Evolutionary conservation across 1,140 invertebrate species (phyloP), one percentile per base, ranked within the genome.

Genomic region (Coelopa frigida): DNA sequence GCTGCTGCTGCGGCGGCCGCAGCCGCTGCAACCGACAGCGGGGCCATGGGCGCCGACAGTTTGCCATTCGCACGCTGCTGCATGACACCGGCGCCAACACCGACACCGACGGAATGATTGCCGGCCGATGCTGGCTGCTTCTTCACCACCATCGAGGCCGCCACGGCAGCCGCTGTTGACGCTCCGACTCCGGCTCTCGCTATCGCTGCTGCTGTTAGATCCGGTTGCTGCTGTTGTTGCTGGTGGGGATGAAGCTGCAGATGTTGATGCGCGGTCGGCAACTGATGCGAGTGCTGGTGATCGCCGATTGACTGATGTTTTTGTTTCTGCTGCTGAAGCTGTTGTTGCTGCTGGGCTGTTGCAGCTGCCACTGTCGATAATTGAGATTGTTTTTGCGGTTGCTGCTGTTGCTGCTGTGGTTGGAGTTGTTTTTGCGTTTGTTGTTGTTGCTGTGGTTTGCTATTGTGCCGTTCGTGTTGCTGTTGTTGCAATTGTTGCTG

Each of bases 31-130:
- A 22, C 42, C 33, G 26, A 31, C 33, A 31, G n/a, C 42, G 42
- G 8, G 3, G 42, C 14, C 31, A 32, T 32, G n/a, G 29, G 24
- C 22, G 27, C 42, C 10, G 10, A 14, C 15, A 44, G 15, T 21
- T 42, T 42, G n/a, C 39, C 39, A 24, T 42, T 42, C 10, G n/a
- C 23, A 12, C 39, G 39, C 35, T 14, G 27, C n/a, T 29, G 27
- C 27, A n/a, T n/a, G 27, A 29, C 27, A 29, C 27, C n/a, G n/a
- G 8, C 8, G n/a, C n/a, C n/a, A n/a, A n/a, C 27, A n/a, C 8
- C 8, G 8, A 29, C 27, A 21, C 12, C n/a, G n/a, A 38, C 36
- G 12, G 18, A 11, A 15, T n/a, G 12, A 15, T n/a, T 38, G 12
- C 12, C 39, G 23, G n/a, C 22, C 8, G 35, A 15, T 37, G 7